Base-by-base conservation (phyloP, 2,797 vertebrate species). In the Rhabdophis nuchalis region DNA sequence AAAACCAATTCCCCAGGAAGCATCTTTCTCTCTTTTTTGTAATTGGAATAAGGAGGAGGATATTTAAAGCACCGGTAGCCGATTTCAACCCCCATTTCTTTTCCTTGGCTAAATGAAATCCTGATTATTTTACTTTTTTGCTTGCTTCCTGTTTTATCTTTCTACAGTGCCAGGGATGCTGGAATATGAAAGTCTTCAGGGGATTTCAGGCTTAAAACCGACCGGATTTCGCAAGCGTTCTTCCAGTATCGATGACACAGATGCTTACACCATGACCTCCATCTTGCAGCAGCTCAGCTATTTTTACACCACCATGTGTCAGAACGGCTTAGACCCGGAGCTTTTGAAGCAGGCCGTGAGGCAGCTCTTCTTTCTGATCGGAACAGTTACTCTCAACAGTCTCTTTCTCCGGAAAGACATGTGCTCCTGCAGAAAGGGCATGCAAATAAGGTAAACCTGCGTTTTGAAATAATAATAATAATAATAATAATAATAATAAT, bases 401-500 rank as follows among this genome's bases (percentile, higher is more conserved):
- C 98, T 99, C 93, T 98, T 99, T 96, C 98, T 99, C 41, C 98
- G 99, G 92, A 99, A 99, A 97, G 99, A 99, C 95, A 99, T 99
- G 98, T 99, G 99, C 95, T 99, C 99, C 27, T 99, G 99, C 96
- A 98, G 99, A 60, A 99, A 99, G 97, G 99, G 99, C 91, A 99
- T 99, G 99, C 99, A 99, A 94, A 99, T 99, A 97, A 98, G 99
- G 99, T 99, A 96, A 96, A 85, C 92, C 5, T 10, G 18, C 18
- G 53, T 72, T 88, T 91, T 86, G 6, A 25, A 16, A 16, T 1
- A 32, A 46, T 2, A 32, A 7, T 2, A 82, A 32, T 13, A 72
- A 86, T 0, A 60, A 23, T 25, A 72, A 86, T 0, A 60, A 23
- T 25, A 2, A 32, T 23, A 46, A 46, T 5, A 46, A 46, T 46